Conservation (phyloP, 2,113 vertebrate species). For the Cichladusa arquata region DNA sequence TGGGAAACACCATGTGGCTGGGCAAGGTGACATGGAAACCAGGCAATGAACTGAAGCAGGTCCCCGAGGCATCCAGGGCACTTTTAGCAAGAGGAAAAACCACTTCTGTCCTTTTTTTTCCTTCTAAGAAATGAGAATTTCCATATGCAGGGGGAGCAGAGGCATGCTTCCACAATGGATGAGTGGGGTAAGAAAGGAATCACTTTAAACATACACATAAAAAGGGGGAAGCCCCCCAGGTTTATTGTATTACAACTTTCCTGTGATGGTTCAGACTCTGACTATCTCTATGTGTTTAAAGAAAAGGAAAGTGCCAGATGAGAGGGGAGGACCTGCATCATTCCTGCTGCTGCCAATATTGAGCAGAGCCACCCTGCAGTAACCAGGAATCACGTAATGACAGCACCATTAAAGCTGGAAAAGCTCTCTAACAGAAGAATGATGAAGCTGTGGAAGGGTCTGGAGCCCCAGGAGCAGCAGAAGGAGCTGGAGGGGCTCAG, state of each 20-base stretch:
- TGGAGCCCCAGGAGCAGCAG: not conserved
- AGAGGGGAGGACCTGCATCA: not conserved
- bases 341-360: not conserved
- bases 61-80: rapidly evolving
- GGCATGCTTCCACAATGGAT: not conserved
- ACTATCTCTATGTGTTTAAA: not conserved
- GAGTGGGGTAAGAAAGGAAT: not conserved
- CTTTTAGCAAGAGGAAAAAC: not conserved
- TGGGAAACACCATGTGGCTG: not conserved
- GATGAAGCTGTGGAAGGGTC: not conserved
- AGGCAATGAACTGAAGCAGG: not conserved
- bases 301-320: not conserved
- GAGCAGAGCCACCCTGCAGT: not conserved
- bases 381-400: not conserved
- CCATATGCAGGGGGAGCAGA: not conserved
- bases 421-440: not conserved
- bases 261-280: not conserved
- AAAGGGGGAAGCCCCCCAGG: rapidly evolving
- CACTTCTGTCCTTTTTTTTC: not conserved
- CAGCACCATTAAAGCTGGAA: not conserved
- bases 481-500: not conserved
- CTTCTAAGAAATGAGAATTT: not conserved
- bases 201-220: not conserved
- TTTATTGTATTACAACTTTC: not conserved
- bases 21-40: not conserved